Evolutionary conservation across 2,888 invertebrate species (phyloP).

Genomic region (Pristionchus exspectatus): DNA sequence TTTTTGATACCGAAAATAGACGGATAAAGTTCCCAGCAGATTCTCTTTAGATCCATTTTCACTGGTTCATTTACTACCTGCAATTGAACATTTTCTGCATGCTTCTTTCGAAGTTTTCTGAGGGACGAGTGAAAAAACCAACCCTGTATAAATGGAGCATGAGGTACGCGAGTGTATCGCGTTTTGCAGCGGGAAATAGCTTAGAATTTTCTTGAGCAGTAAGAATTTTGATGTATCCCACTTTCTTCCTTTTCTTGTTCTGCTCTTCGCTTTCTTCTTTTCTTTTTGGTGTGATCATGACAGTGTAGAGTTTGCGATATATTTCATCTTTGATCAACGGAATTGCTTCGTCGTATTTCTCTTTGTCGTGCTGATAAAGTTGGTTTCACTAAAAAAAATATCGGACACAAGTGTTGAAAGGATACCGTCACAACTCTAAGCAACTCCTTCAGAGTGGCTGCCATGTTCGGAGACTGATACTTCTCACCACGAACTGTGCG

Average conservation of each 20-base stretch:
- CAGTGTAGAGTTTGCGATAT: not conserved
- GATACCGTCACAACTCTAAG: not conserved
- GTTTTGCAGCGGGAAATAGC: not conserved
- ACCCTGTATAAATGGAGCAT: not conserved
- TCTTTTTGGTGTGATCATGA: not conserved
- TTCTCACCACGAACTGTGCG: not conserved
- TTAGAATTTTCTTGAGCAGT: not conserved
- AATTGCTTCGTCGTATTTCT: not conserved
- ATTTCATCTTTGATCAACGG: not conserved
- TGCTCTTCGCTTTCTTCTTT: no score
- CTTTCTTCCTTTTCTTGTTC: not conserved
- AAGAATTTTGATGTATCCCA: not conserved
- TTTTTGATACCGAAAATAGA: not conserved
- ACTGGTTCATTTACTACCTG: not conserved
- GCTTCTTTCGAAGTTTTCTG: no score
- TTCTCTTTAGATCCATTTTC: not conserved
- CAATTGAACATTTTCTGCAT: no score
- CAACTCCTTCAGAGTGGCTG: not conserved
- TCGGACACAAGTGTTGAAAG: not conserved
- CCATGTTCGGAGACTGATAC: not conserved
- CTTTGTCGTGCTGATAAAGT: not conserved
- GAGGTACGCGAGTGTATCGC: conserved; percentile 2
- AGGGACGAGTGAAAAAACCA: not conserved
- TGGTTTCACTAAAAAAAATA: not conserved
- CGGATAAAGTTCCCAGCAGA: conserved; percentile 2